Evolutionary conservation across 1,140 invertebrate species (phyloP).

Genomic region (Drosophila burlai): DNA sequence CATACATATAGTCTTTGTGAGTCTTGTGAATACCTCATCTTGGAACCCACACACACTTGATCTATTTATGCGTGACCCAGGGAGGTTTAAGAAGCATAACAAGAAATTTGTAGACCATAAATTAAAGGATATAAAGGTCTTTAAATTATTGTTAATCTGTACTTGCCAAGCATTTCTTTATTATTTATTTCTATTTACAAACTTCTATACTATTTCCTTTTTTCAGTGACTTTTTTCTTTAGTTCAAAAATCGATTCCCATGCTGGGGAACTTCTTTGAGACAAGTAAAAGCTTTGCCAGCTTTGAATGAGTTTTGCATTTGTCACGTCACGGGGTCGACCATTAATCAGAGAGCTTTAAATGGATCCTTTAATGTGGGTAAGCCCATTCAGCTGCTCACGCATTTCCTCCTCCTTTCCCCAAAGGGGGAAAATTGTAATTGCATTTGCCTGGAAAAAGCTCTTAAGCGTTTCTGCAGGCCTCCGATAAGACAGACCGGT

Average conservation of each 20-base stretch:
- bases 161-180: not conserved
- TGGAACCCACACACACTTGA: constrained; percentile 8
- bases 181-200: too few relatives aligned
- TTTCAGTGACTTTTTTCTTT: not conserved
- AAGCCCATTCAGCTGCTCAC: constrained; percentile 10
- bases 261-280: constrained; percentile 2
- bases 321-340: constrained; percentile 22
- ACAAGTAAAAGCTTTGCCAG: constrained; percentile 22
- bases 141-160: not conserved
- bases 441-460: constrained; percentile 41
- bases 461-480: constrained; percentile 33
- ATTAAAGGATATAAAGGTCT: not conserved
- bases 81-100: not conserved
- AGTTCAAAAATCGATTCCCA: not conserved
- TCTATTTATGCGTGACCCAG: not conserved
- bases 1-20: constrained; percentile 25
- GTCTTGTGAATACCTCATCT: constrained; percentile 3
- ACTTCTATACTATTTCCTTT: too few relatives aligned
- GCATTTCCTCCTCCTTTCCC: not conserved
- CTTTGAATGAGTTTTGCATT: constrained; percentile 23
- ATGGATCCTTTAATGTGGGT: constrained; percentile 27
- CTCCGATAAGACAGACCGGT: constrained; percentile 26
- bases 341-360: constrained; percentile 50
- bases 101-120: not conserved
- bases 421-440: constrained; percentile 24